Base-by-base conservation (phyloP, 1,140 invertebrate species). In the Ptiloglossa arizonensis region DNA sequence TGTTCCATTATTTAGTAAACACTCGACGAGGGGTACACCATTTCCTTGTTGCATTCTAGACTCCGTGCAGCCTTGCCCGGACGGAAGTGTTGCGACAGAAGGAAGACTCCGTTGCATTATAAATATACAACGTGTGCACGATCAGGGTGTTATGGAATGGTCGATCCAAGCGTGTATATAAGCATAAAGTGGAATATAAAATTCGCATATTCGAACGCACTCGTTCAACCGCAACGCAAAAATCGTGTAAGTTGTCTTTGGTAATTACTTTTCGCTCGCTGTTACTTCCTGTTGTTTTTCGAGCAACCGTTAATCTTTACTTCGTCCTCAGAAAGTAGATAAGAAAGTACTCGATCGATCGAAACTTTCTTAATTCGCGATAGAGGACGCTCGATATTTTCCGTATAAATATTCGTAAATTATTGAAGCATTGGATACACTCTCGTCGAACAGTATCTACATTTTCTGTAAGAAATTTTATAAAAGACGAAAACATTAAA, bases 211-310 rank as follows among this genome's bases (percentile, higher is more conserved):
- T 82, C n/a, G 19, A 72, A 29, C 24, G 22, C 27, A 44, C 17
- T 50, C 32, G 17, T 52, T 38, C 60, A 67, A 56, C 56, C 44
- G 15, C 19, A 24, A 59, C 44, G 27, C n/a, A 6, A 35, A 75
- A 68, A n/a, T 41, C 56, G 79, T 15, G 77, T 85, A 80, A 83
- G 71, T 82, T 69, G 32, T 50, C n/a, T n/a, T n/a, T n/a, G n/a
- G n/a, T n/a, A n/a, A n/a, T n/a, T n/a, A n/a, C n/a, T n/a, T n/a
- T n/a, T n/a, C n/a, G n/a, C n/a, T n/a, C 48, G 22, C 8, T 44
- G 1, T 1, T 1, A 44, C 1, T 13, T 44, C 9, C 35, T 9
- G 9, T 38, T 9, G 35, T 38, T 38, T 38, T 38, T 38, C 35
- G 35, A n/a, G n/a, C n/a, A n/a, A n/a, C n/a, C n/a, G n/a, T n/a